Percentiles rank a stretch among this genome's conserved stretches.
phyloP scores from a whole-genome alignment of 2,888 invertebrate genomes.

The Laspeyria flexula region DNA sequence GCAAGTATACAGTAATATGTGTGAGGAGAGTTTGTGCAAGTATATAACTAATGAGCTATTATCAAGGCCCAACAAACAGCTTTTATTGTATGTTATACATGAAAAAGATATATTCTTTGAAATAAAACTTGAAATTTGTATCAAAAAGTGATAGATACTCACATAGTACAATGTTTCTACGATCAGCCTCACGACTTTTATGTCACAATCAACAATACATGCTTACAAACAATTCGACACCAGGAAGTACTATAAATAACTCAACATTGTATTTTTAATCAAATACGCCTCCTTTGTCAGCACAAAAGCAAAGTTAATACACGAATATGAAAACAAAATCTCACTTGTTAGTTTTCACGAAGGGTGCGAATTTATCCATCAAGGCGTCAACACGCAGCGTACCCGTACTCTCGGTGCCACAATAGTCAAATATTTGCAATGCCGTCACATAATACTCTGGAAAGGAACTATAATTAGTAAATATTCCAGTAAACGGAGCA shows the following conservation, averaged over 20 bases:
- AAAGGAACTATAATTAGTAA: constrained; percentile 62
- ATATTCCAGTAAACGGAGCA: constrained; percentile 52
- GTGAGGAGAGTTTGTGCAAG: no score
- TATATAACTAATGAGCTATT: no score
- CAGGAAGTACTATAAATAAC: constrained; percentile 16
- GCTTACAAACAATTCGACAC: neutral
- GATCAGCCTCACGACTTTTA: no score
- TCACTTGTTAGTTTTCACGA: constrained; percentile 79
- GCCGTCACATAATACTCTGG: constrained; percentile 78
- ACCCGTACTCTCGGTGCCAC: constrained; percentile 67
- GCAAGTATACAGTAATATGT: no score
- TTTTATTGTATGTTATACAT: no score
- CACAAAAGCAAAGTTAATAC: constrained; percentile 16
- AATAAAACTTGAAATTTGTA: no score
- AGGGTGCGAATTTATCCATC: constrained; percentile 79
- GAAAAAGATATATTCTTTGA: no score
- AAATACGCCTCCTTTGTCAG: constrained; percentile 17
- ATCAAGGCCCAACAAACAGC: no score
- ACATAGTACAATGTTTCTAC: neutral
- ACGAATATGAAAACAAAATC: constrained; percentile 28
- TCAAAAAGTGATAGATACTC: no score
- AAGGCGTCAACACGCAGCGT: constrained; percentile 70
- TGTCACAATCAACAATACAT: neutral
- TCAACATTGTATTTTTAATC: constrained; percentile 24
- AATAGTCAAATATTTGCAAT: constrained; percentile 77